Conservation (phyloP, 2,113 vertebrate species). For the Rutilus rutilus region DNA sequence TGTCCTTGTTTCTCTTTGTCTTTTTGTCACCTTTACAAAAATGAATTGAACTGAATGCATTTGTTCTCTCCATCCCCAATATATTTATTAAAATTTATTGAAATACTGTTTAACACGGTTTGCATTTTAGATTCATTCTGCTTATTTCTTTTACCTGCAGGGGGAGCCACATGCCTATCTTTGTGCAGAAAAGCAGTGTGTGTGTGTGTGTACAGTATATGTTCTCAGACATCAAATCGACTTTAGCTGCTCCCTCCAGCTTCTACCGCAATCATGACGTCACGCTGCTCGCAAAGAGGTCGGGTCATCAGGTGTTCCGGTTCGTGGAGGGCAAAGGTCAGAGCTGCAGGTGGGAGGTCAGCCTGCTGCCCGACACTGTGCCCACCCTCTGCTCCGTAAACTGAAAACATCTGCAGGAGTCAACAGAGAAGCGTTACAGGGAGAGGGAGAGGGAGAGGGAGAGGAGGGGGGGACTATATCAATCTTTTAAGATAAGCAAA, state of each 20-base stretch:
- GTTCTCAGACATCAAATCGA: not conserved
- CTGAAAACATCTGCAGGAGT: slow-evolving; percentile 57
- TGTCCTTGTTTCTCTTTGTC: too few species aligned
- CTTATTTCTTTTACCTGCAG: slow-evolving; percentile 45
- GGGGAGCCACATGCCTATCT: slow-evolving; percentile 50
- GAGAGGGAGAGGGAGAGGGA: not conserved
- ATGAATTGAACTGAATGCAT: not conserved
- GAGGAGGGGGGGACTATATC: not conserved
- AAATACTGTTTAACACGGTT: not conserved
- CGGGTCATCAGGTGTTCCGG: slow-evolving; percentile 56
- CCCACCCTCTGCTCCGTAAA: slow-evolving; percentile 54
- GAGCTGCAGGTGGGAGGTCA: slow-evolving; percentile 48
- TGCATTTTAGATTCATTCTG: not conserved
- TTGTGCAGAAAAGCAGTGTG: not conserved
- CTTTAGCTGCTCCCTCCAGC: slow-evolving; percentile 30
- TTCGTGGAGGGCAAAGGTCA: slow-evolving; percentile 46
- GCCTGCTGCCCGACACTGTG: slow-evolving; percentile 31
- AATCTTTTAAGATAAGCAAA: slow-evolving; percentile 50
- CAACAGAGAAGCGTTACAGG: slow-evolving; percentile 23
- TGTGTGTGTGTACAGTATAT: not conserved
- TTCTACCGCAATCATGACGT: slow-evolving; percentile 23
- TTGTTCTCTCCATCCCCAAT: not conserved
- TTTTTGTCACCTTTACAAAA: too few species aligned
- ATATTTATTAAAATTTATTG: not conserved
- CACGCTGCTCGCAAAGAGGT: slow-evolving; percentile 48